Evolutionary conservation across 2,888 invertebrate genomes (phyloP).

Genomic region (Imbricaverruca yamaguchii): DNA sequence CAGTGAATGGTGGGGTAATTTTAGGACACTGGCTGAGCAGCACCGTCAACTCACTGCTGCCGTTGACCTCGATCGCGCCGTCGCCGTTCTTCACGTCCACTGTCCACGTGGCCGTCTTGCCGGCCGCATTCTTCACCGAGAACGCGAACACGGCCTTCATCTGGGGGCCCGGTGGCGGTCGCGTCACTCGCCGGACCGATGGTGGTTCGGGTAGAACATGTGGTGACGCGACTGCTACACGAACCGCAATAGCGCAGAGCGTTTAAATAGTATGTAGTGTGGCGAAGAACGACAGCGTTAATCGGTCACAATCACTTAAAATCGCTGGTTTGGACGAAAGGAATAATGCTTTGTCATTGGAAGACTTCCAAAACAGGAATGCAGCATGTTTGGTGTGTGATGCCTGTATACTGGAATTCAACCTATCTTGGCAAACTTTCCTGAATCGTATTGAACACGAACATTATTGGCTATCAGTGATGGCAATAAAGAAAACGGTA

Average conservation of each 20-base stretch:
- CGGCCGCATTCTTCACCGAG: constrained; percentile 71
- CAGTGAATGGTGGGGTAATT: no score
- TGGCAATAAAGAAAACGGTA: no score
- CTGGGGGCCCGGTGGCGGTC: not conserved
- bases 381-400: no score
- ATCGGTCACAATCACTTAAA: not conserved
- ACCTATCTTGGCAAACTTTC: no score
- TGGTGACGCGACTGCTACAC: no score
- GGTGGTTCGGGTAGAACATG: no score
- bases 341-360: not conserved
- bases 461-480: no score
- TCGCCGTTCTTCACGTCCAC: constrained; percentile 85
- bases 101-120: constrained; percentile 79
- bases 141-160: constrained; percentile 78
- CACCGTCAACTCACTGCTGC: constrained; percentile 9
- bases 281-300: not conserved
- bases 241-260: not conserved
- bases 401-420: no score
- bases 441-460: no score
- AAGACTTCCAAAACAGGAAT: no score
- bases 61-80: constrained; percentile 70
- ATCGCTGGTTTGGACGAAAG: not conserved
- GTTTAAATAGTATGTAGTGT: not conserved
- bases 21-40: no score
- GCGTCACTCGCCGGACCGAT: no score